Percentiles rank a stretch among this genome's conserved stretches.
phyloP scores from a whole-genome alignment of 2,113 vertebrate species.

The Symphodus melops region DNA sequence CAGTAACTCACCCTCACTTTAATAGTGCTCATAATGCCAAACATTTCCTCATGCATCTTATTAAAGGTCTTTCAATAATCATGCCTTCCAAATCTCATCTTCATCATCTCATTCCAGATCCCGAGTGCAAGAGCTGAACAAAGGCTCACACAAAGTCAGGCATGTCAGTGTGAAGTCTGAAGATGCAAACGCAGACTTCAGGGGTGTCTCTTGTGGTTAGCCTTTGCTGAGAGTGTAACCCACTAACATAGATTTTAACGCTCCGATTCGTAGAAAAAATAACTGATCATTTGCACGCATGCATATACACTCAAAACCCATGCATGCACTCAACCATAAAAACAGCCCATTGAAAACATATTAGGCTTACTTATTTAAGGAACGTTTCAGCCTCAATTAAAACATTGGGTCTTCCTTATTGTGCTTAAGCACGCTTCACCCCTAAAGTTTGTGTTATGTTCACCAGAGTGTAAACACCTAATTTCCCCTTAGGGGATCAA shows the following conservation, averaged over 20 bases:
- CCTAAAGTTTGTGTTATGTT: no score
- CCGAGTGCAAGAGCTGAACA: neutral
- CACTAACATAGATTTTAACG: constrained; percentile 69
- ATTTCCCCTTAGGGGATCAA: no score
- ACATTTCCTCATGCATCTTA: no score
- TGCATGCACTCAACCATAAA: no score
- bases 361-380: neutral
- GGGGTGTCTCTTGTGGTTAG: constrained; percentile 54
- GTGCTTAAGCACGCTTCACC: no score
- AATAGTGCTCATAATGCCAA: no score
- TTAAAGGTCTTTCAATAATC: neutral
- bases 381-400: neutral
- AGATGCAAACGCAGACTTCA: constrained; percentile 41
- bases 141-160: neutral
- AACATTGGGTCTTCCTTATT: no score
- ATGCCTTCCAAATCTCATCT: neutral
- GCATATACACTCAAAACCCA: neutral
- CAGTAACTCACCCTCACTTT: no score
- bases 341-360: no score
- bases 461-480: no score
- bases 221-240: constrained; percentile 74
- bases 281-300: neutral
- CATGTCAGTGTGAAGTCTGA: neutral
- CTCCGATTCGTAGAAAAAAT: constrained; percentile 45
- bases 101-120: neutral